Percentiles rank a stretch among this genome's conserved stretches.
phyloP scores from a whole-genome alignment of 2,888 invertebrate species.

The Tipula helvola region DNA sequence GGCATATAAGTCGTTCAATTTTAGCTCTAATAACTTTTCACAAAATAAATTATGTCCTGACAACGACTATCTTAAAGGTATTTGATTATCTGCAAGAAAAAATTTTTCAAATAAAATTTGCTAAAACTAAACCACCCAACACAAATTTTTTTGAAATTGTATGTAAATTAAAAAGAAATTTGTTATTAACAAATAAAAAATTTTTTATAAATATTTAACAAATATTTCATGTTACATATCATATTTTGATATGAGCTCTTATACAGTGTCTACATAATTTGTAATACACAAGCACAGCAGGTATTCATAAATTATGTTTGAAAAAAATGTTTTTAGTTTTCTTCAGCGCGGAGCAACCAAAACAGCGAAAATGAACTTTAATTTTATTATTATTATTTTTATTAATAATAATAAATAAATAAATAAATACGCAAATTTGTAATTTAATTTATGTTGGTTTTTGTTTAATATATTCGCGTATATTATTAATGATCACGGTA shows the following conservation, averaged over 20 bases:
- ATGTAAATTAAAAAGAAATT: neutral
- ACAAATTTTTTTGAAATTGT: neutral
- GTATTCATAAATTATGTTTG: neutral
- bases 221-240: neutral
- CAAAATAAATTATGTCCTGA: too few relatives aligned
- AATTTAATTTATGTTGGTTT: neutral
- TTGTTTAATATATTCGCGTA: neutral
- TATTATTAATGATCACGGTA: neutral
- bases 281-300: neutral
- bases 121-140: neutral
- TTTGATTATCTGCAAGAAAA: neutral
- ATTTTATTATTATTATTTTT: neutral
- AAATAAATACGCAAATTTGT: neutral
- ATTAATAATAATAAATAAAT: neutral
- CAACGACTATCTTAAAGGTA: too few relatives aligned
- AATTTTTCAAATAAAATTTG: neutral
- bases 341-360: neutral
- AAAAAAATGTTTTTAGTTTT: neutral
- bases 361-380: neutral
- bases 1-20: too few relatives aligned
- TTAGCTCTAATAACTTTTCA: too few relatives aligned
- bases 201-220: neutral
- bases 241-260: neutral
- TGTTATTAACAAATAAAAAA: neutral
- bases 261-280: neutral